These are phyloP conservation scores for Polyodon spathula DNA, from an alignment of 2,113 vertebrate species.

Conservation along the genomic window DNA sequence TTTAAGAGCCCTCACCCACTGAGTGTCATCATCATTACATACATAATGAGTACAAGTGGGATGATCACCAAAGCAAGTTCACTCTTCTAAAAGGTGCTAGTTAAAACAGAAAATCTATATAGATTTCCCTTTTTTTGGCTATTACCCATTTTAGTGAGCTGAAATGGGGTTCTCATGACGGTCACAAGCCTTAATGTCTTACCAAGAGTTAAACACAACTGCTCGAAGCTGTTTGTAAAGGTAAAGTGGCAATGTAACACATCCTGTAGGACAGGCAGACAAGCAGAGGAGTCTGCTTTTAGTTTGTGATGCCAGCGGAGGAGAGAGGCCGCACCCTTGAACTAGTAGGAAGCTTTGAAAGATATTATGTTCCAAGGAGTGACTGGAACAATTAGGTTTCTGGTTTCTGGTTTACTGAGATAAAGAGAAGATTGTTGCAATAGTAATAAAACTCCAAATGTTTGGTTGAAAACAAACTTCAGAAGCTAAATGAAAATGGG, in stretches of 20 bases:
- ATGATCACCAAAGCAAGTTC: too few species aligned
- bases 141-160: too few species aligned
- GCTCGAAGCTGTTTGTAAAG: conserved; percentile 27
- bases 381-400: conserved; percentile 28
- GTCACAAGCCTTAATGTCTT: too few species aligned
- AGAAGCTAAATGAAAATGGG: too few species aligned
- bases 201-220: too few species aligned
- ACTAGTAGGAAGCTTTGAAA: conserved; percentile 48
- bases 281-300: conserved; percentile 39
- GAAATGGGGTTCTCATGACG: too few species aligned
- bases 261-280: conserved; percentile 39
- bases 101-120: too few species aligned
- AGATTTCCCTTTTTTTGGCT: too few species aligned
- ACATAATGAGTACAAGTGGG: too few species aligned
- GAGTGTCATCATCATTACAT: too few species aligned
- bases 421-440: conserved; percentile 19
- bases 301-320: conserved; percentile 32
- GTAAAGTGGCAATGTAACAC: conserved; percentile 27
- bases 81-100: too few species aligned
- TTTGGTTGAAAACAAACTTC: conserved; percentile 12
- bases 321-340: conserved; percentile 33
- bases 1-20: too few species aligned
- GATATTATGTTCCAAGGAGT: conserved; percentile 27
- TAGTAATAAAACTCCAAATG: conserved; percentile 15
- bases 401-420: conserved; percentile 25